Evolutionary conservation across 2,888 invertebrate species (phyloP).

Genomic region (Drosophila meridiana): DNA sequence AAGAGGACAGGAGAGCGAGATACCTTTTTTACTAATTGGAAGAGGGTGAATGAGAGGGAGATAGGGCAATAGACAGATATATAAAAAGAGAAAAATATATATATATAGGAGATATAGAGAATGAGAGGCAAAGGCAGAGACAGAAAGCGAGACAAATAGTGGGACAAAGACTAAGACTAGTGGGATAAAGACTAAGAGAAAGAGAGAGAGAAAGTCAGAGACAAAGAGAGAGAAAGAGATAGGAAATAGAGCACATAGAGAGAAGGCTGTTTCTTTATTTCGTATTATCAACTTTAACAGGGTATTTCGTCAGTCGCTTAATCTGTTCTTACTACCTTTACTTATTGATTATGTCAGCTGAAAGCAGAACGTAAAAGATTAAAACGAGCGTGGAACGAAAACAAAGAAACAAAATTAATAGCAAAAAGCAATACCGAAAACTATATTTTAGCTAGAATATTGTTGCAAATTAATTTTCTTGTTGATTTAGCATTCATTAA

Average conservation of each 20-base stretch:
- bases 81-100: too few relatives aligned
- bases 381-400: neutral
- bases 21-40: too few relatives aligned
- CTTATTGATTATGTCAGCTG: neutral
- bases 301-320: neutral
- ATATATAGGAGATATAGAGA: too few relatives aligned
- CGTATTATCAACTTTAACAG: neutral
- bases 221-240: neutral
- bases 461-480: slow-evolving; percentile 5
- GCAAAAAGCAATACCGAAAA: neutral
- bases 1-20: too few relatives aligned
- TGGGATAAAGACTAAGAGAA: too few relatives aligned
- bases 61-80: too few relatives aligned
- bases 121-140: fast-evolving
- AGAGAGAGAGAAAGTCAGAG: neutral
- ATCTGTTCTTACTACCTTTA: neutral
- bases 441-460: slow-evolving; percentile 3
- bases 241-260: neutral
- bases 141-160: too few relatives aligned
- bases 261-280: neutral
- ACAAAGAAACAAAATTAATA: slow-evolving; percentile 1
- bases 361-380: neutral
- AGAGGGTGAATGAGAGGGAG: too few relatives aligned
- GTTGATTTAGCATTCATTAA: slow-evolving; percentile 6
- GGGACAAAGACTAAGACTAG: too few relatives aligned